phyloP scores from a whole-genome alignment of 2,797 vertebrate genomes.

The Columba guinea region DNA sequence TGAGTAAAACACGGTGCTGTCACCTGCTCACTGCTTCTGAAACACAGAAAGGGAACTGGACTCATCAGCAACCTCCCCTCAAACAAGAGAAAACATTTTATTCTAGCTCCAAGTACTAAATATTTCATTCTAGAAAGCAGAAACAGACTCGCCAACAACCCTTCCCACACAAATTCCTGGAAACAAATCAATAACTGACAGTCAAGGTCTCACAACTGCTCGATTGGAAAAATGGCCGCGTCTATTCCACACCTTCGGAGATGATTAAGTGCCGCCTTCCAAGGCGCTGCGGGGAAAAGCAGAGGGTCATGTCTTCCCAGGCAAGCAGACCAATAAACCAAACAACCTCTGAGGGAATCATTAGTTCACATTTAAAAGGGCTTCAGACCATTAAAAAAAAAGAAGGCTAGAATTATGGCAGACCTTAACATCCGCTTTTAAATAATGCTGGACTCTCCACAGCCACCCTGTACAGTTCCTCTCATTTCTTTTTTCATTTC shows the following conservation, averaged over 20 bases:
- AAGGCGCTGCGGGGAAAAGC: not conserved
- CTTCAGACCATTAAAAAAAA: not conserved
- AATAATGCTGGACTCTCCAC: not conserved
- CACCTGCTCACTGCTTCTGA: not conserved
- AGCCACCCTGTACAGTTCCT: not conserved
- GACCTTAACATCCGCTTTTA: not conserved
- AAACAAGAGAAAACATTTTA: not conserved
- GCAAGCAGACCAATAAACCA: not conserved
- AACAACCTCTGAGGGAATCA: not conserved
- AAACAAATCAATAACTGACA: not conserved
- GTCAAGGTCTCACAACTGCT: not conserved
- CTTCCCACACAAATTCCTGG: not conserved
- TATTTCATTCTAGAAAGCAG: not conserved
- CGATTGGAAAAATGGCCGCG: not conserved
- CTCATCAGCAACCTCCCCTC: not conserved
- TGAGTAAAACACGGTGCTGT: accelerated
- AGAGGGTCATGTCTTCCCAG: not conserved
- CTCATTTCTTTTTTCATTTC: not conserved
- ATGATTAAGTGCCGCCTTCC: not conserved
- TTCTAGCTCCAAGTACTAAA: not conserved
- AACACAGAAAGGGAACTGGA: not conserved
- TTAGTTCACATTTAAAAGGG: not conserved
- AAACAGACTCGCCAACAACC: not conserved
- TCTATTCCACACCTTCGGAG: not conserved
- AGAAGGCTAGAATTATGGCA: not conserved